Evolutionary conservation across 2,888 invertebrate genomes (phyloP).

Genomic region (Luffia ferchaultella): DNA sequence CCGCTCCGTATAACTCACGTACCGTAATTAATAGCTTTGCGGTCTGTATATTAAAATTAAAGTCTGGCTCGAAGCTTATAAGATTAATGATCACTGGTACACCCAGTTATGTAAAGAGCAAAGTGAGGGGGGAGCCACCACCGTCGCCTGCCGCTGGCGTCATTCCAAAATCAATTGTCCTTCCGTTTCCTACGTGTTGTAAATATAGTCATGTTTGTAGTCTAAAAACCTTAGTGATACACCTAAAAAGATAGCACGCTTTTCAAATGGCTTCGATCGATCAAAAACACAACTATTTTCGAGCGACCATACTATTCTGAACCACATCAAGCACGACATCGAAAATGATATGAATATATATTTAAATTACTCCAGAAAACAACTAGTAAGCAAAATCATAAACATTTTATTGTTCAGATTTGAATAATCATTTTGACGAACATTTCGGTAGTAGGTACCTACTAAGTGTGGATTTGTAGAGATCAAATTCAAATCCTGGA

Average conservation of each 20-base stretch:
- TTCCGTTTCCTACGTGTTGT: slow-evolving; percentile 24
- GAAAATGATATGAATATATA: no score
- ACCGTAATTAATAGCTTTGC: slow-evolving; percentile 44
- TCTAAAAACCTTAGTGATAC: slow-evolving; percentile 4
- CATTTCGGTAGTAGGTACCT: no score
- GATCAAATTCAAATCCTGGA: no score
- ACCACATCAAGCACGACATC: no score
- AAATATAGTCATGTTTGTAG: no score
- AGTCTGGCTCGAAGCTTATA: slow-evolving; percentile 57
- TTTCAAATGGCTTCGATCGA: background rate
- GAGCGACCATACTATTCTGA: no score
- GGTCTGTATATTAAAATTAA: slow-evolving; percentile 64
- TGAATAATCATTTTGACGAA: no score
- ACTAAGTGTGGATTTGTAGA: no score
- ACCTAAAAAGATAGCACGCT: background rate
- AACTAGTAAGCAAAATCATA: no score
- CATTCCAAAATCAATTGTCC: slow-evolving; percentile 60
- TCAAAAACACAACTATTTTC: background rate
- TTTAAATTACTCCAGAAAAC: no score
- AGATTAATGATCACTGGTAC: slow-evolving; percentile 64
- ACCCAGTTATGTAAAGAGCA: slow-evolving; percentile 60
- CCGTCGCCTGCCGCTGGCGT: slow-evolving; percentile 49
- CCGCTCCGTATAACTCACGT: background rate
- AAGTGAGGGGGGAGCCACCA: slow-evolving; percentile 46
- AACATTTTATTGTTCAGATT: no score